Base-by-base conservation (phyloP, 2,888 invertebrate species). In the Stenodema calcarata region DNA sequence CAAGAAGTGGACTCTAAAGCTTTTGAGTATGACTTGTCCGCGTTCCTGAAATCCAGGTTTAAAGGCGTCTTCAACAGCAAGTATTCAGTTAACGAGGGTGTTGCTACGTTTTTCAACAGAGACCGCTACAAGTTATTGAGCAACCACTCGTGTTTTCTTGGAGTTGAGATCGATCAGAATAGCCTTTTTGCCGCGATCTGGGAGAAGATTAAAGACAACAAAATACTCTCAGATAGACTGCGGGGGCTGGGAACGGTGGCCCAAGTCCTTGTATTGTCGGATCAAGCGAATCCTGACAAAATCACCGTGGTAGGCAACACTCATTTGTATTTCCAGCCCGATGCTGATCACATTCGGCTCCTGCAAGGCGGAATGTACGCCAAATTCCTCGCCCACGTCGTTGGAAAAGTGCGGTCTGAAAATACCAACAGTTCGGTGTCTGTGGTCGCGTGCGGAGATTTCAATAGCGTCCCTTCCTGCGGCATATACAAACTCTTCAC, bases 261-360 rank as follows among this genome's bases (percentile, higher is more conserved):
- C 30, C 94, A 95, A 92, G 93, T 47, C 12, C 92, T 87, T 11
- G 69, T 86, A 11, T 30, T 86, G 28, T 14, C 73, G 0, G 76
- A 86, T 4, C 0, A 42, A 12, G 16, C 18, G 0, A 18, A 27
- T 12, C 70, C 73, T 28, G 84, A 92, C 87, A 93, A 94, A 89
- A 91, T 94, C 86, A 89, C 96, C 47, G 90, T 96, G 50, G 92
- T 95, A 88, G 97, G 95, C 18, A 98, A 98, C 90, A 98, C 97
- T 0, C 99, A 99, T 92, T 93, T 99, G 78, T 99, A 97, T 92
- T 99, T 97, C 90, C 96, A 97, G 91, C 97, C 98, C 0, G 94
- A 96, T 91, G 96, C 98, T 7, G 96, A 97, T 91, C 96, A 98
- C 90, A 95, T 99, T 89, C 93, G 99, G 88, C 92, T 98, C 4